Conservation (phyloP, 2,797 vertebrate species). For the Gobionotothen gibberifrons region DNA sequence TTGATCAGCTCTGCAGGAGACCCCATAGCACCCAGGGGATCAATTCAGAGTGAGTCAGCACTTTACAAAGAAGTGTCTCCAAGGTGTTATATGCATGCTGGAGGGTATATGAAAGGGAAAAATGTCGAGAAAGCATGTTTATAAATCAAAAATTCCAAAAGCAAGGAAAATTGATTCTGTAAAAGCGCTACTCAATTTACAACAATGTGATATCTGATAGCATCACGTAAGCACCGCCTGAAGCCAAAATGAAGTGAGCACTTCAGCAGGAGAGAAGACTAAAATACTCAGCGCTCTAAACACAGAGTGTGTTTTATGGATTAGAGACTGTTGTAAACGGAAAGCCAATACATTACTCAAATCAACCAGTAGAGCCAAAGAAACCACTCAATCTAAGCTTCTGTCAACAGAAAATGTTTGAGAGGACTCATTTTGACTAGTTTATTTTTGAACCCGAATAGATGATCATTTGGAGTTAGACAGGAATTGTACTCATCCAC, state of each 20-base stretch:
- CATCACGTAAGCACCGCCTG: conserved; percentile 50
- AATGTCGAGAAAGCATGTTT: conserved; percentile 17
- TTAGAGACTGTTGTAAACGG: conserved; percentile 49
- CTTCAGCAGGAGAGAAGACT: conserved; percentile 39
- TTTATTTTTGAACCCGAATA: conserved; percentile 49
- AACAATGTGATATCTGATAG: conserved; percentile 55
- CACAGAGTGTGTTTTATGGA: conserved; percentile 42
- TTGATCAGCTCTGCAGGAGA: conserved; percentile 42
- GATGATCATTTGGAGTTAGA: conserved; percentile 44
- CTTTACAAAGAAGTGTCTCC: conserved; percentile 35
- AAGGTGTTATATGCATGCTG: conserved; percentile 41
- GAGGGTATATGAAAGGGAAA: conserved; percentile 29
- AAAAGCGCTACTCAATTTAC: conserved; percentile 43
- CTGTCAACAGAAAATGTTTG: conserved; percentile 50
- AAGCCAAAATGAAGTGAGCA: conserved; percentile 52
- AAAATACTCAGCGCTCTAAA: conserved; percentile 19
- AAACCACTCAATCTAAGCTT: conserved; percentile 30
- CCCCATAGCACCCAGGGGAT: conserved; percentile 42
- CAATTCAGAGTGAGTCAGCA: conserved; percentile 64
- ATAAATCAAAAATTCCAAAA: conserved; percentile 43
- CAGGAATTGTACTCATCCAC: conserved; percentile 32
- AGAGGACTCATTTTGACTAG: conserved; percentile 36
- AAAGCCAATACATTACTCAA: conserved; percentile 55
- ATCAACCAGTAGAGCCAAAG: conserved; percentile 48
- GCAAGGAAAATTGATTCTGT: conserved; percentile 35